Conservation (phyloP, 2,888 invertebrate species). For the Strigamia crassipes region DNA sequence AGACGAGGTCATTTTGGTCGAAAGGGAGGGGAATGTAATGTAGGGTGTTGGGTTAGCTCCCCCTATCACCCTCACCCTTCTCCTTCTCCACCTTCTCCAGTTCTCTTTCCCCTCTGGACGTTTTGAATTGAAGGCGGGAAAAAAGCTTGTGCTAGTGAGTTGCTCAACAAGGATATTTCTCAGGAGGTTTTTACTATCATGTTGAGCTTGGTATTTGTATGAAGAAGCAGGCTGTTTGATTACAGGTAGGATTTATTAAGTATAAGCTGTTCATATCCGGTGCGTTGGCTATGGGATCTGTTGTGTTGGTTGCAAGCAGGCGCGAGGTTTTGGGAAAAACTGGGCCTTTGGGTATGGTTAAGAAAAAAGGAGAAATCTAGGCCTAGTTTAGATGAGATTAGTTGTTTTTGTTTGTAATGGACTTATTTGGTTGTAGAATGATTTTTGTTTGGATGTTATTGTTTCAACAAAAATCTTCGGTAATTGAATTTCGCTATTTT, state of each 20-base stretch:
- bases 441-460: too few species aligned
- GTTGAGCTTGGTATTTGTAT: neutral
- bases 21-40: neutral
- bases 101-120: slow-evolving; percentile 34
- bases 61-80: slow-evolving; percentile 6
- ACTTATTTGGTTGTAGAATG: neutral
- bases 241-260: slow-evolving; percentile 31
- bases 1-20: slow-evolving; percentile 2
- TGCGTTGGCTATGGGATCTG: neutral
- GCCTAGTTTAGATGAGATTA: neutral
- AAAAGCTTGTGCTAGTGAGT: slow-evolving; percentile 33
- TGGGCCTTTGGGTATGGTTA: neutral
- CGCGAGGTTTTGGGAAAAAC: neutral
- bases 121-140: slow-evolving; percentile 37
- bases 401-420: neutral
- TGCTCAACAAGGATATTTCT: slow-evolving; percentile 30
- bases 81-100: slow-evolving; percentile 27
- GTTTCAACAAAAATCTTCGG: neutral
- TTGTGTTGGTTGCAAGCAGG: neutral
- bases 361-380: neutral
- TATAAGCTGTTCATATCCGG: slow-evolving; percentile 8
- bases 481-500: neutral
- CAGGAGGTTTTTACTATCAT: slow-evolving; percentile 31
- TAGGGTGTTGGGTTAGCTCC: neutral
- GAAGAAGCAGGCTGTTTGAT: slow-evolving; percentile 21